Base-by-base conservation (phyloP, 2,888 invertebrate species). In the Pollenia labialis region DNA sequence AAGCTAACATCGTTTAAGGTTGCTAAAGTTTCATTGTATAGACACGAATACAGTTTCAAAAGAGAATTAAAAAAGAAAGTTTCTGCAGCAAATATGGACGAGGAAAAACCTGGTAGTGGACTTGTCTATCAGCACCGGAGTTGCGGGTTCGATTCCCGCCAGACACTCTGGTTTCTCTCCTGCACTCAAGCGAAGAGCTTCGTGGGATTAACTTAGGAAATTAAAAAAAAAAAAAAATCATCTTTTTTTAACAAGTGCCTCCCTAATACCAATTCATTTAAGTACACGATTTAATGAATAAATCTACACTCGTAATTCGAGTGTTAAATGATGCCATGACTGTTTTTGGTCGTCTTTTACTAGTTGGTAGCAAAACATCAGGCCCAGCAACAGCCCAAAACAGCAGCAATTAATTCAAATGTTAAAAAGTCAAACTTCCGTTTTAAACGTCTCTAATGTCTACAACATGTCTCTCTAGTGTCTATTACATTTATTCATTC, bases 401-500 rank as follows among this genome's bases (percentile, higher is more conserved):
- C 64, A n/a, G 50, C 72, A 64, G 89, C 89, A 92, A 91, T 92
- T 92, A 92, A 92, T 91, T 92, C 90, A 91, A 91, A 92, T 92
- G 88, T 88, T 89, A 88, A 87, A 87, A 79, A 88, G 88, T 90
- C 90, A 91, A 32, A 86, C 90, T 92, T 90, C 89, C 87, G 85
- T 76, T 85, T 86, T 64, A 80, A 85, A 74, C 16, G 75, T 62
- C 54, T 82, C 69, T 75, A 58, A 40, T 64, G 50, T 69, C 71
- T 58, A 54, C 52, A 60, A 40, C 69, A 18, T 42, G 64, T 68
- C 74, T 66, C 64, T 82, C 79, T 80, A 56, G 46, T 58, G 60
- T 75, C 77, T 81, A 62, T 60, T 52, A 48, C 68, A 58, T 52
- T 68, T 48, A 56, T 40, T n/a, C 71, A 58, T 50, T 76, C 75